Evolutionary conservation across 1,140 invertebrate species (phyloP).

Genomic region (Ptiloglossa arizonensis): DNA sequence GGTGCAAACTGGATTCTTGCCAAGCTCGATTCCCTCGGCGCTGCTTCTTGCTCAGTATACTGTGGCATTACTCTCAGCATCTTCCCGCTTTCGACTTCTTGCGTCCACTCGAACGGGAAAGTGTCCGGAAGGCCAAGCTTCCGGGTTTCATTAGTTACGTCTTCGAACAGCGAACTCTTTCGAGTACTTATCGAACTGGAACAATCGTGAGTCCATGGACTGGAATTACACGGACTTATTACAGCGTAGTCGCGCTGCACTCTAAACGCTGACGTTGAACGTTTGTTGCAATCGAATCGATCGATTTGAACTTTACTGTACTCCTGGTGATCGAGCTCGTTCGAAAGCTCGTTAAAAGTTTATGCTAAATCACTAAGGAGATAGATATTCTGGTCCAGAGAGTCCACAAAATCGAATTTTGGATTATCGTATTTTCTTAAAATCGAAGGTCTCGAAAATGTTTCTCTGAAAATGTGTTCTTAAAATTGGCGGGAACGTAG

Average conservation of each 20-base stretch:
- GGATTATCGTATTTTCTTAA: too few species aligned
- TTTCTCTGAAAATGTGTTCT: too few species aligned
- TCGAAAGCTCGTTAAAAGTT: neutral
- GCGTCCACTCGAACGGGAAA: slow-evolving; percentile 51
- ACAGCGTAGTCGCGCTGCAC: slow-evolving; percentile 12
- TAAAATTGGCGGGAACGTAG: too few species aligned
- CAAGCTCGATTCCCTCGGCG: slow-evolving; percentile 20
- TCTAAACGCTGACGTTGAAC: slow-evolving; percentile 5
- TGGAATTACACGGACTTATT: slow-evolving; percentile 60
- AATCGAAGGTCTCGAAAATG: too few species aligned
- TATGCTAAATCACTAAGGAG: neutral
- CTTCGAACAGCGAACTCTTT: slow-evolving; percentile 42
- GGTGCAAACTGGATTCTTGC: slow-evolving; percentile 52
- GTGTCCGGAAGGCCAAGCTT: slow-evolving; percentile 56
- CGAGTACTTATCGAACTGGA: slow-evolving; percentile 55
- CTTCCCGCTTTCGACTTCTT: slow-evolving; percentile 52
- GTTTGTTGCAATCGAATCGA: neutral
- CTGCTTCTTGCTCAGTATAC: slow-evolving; percentile 18
- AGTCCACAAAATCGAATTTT: too few species aligned
- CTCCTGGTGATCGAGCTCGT: neutral
- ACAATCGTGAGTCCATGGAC: slow-evolving; percentile 52
- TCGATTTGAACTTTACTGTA: slow-evolving; percentile 1
- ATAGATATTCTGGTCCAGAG: too few species aligned
- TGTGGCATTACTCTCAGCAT: slow-evolving; percentile 41
- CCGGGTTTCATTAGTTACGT: slow-evolving; percentile 64